Base-by-base conservation (phyloP, 2,888 invertebrate genomes). In the Sceliomorpha sp. region DNA sequence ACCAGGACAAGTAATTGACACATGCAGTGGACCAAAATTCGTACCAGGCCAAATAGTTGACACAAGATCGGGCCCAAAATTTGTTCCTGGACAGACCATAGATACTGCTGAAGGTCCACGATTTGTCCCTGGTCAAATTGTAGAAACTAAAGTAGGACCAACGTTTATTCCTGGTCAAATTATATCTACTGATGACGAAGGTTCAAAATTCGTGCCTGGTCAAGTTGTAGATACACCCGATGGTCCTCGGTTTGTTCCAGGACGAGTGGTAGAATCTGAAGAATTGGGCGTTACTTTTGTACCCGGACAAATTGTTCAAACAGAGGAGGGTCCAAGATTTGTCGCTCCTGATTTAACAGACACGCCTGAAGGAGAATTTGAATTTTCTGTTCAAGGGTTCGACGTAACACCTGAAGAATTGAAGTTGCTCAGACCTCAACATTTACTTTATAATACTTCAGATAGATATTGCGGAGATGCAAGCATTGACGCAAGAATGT, bases 121-220 rank as follows among this genome's bases (percentile, higher is more conserved):
- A 70, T 94, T 94, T 79, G 93, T 94, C n/a, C 94, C 94, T 0
- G 94, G 94, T 7, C 94, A 94, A 86, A 93, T 94, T 60, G 92
- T 94, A 48, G 92, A 93, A 85, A 93, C 94, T 1, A 93, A 93
- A 82, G 92, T 92, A 20, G 94, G 94, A 0, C 94, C 94, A 0
- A 93, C 93, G 0, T 93, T 95, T 76, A 94, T 94, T 75, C 94
- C 94, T 0, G 95, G 94, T 17, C 93, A 94, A 87, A 93, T 95
- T 5, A 94, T 94, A 64, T 89, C 88, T 9, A 92, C 92, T 3
- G 90, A 90, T 26, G 89, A 90, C 48, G 90, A 89, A 58, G 90
- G 90, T 10, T 89, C 90, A 1, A 79, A 89, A 64, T 91, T 91
- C 69, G 90, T 91, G 1, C 91, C 91, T 0, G 91, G 94, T 2